Conservation (phyloP, 2,113 vertebrate species). For the Symphodus melops region DNA sequence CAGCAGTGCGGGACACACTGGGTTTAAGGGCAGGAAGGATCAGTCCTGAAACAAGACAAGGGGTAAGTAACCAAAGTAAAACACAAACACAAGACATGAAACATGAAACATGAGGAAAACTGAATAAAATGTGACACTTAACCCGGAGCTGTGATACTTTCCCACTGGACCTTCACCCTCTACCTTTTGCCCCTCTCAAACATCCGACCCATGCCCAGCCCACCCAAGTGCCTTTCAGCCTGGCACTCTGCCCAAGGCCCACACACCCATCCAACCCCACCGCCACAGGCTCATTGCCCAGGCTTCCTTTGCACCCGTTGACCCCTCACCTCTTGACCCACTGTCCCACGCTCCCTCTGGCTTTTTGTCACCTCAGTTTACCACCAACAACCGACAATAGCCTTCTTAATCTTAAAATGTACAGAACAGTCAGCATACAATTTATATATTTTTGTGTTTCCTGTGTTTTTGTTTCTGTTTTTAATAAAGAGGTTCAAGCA, state of each 20-base stretch:
- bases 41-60: too few species aligned
- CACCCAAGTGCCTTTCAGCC: slow-evolving; percentile 76
- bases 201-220: slow-evolving; percentile 37
- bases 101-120: too few species aligned
- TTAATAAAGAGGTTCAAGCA: slow-evolving; percentile 6
- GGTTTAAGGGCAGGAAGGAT: too few species aligned
- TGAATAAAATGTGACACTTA: too few species aligned
- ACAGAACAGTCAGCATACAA: slow-evolving; percentile 1
- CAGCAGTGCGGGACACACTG: too few species aligned
- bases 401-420: not conserved
- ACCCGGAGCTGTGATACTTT: too few species aligned
- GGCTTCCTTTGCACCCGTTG: slow-evolving; percentile 61
- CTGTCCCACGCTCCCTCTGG: slow-evolving; percentile 77
- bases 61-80: too few species aligned
- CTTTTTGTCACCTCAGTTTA: slow-evolving; percentile 43
- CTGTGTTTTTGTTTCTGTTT: not conserved
- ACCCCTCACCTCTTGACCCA: slow-evolving; percentile 75
- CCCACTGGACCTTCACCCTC: slow-evolving; percentile 21
- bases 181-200: slow-evolving; percentile 19
- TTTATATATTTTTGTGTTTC: not conserved
- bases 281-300: slow-evolving; percentile 58
- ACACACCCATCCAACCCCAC: slow-evolving; percentile 66
- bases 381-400: slow-evolving; percentile 11
- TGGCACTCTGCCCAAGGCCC: slow-evolving; percentile 74
- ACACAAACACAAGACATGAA: too few species aligned